Base-by-base conservation (phyloP, 2,113 vertebrate species). In the Dendropsophus ebraccatus region DNA sequence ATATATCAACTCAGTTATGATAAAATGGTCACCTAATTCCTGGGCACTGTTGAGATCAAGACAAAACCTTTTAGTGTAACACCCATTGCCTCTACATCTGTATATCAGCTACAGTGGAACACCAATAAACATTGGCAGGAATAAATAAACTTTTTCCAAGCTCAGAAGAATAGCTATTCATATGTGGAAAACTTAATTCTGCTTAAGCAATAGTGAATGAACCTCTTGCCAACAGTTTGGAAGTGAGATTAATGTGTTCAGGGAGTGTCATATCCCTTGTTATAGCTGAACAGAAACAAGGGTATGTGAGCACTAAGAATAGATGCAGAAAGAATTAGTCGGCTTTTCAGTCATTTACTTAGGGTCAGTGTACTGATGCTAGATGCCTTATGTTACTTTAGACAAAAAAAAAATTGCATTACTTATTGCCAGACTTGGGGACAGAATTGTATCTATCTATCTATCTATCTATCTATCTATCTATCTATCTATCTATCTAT, bases 191-290 rank as follows among this genome's bases (percentile, higher is more conserved):
- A 10, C 8, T 83, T 1, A 17, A 62, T 2, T 69, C 21, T 81
- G 4, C 10, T 69, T 32, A 79, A 85, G 75, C 62, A 70, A 58
- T 35, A 85, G 75, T 28, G 28, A 41, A 67, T 79, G 62, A 41
- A 56, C 21, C 21, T 70, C 49, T 52, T 77, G 84, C 60, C 84
- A 85, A 79, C 30, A 85, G 47, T 79, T 62, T 86, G 84, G 50
- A 47, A 80, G 62, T 58, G 76, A 81, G 84, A 58, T 86, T 86
- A 80, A 73, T 80, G 32, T 86, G 77, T 86, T 70, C 52, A 69
- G 19, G 45, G 76, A 30, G 76, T 41, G 37, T 69, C 52, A 72
- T 41, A 72, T 74, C 54, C 58, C 56, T 80, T 80, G 77, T 72
- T 86, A 80, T 56, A 86, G 78, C 62, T 65, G 73, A 86, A 80